phyloP scores from a whole-genome alignment of 2,113 vertebrate genomes.

The Tyto alba region DNA sequence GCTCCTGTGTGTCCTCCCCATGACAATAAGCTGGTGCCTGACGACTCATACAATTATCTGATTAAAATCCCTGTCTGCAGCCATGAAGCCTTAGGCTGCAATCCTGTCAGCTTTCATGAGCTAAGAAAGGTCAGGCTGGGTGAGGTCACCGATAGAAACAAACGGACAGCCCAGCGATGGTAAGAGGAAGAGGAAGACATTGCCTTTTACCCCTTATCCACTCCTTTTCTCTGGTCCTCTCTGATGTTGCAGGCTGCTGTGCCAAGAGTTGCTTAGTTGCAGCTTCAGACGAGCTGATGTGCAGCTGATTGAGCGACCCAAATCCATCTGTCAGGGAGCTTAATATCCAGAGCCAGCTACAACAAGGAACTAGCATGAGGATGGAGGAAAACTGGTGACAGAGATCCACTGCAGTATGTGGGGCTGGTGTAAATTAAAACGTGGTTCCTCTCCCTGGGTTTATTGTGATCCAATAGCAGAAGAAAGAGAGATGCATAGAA shows the following conservation, averaged over 20 bases:
- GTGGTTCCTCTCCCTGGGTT: background rate
- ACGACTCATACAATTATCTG: background rate
- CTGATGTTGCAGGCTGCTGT: background rate
- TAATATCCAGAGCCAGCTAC: background rate
- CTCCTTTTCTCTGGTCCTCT: background rate
- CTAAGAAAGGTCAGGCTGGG: background rate
- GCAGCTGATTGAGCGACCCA: background rate
- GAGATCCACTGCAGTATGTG: background rate
- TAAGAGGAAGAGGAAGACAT: background rate
- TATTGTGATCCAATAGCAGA: background rate
- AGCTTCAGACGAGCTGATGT: background rate
- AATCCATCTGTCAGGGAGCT: background rate
- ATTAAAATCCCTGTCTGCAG: background rate
- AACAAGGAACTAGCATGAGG: background rate
- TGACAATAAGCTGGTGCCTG: background rate
- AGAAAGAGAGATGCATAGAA: background rate
- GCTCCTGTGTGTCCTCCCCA: background rate
- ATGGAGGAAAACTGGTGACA: background rate
- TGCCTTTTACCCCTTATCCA: background rate
- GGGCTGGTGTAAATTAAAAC: background rate
- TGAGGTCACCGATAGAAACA: background rate
- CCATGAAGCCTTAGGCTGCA: background rate
- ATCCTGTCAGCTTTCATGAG: background rate
- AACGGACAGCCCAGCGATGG: background rate
- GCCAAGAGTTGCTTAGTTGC: background rate